phyloP scores from a whole-genome alignment of 1,140 invertebrate genomes.

The Apocrypta bakeri region DNA sequence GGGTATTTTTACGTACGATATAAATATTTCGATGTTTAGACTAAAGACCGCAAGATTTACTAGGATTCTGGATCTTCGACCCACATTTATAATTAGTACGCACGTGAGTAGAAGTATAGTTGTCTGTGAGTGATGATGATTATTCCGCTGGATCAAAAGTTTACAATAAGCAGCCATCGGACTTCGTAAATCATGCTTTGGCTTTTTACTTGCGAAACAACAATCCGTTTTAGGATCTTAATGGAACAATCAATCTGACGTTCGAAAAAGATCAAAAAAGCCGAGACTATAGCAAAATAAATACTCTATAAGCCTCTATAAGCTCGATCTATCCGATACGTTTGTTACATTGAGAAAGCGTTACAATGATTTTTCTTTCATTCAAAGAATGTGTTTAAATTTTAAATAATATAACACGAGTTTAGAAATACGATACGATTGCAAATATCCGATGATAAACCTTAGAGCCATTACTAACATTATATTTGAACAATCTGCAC shows the following conservation, averaged over 20 bases:
- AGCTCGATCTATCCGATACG: too few species aligned
- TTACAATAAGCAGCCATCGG: not conserved
- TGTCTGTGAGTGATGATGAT: conserved; percentile 24
- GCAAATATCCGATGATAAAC: too few species aligned
- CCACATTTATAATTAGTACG: conserved; percentile 35
- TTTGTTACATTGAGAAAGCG: too few species aligned
- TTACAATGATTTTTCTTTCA: too few species aligned
- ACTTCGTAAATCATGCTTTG: not conserved
- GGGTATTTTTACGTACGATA: conserved; percentile 40
- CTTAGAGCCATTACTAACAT: too few species aligned
- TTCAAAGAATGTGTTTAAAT: too few species aligned
- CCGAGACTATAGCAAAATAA: not conserved
- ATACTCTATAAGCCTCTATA: not conserved
- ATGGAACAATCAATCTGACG: not conserved
- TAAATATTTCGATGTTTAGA: conserved; percentile 50
- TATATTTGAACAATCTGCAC: too few species aligned
- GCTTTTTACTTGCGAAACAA: not conserved
- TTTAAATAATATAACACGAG: too few species aligned
- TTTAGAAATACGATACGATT: too few species aligned
- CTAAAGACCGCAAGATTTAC: conserved; percentile 25
- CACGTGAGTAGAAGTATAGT: not conserved
- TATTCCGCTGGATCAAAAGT: not conserved
- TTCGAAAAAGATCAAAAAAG: not conserved
- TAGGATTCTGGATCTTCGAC: conserved; percentile 29
- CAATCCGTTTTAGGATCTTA: not conserved